Base-by-base conservation (phyloP, 2,797 vertebrate genomes). In the Pagetopsis macropterus region DNA sequence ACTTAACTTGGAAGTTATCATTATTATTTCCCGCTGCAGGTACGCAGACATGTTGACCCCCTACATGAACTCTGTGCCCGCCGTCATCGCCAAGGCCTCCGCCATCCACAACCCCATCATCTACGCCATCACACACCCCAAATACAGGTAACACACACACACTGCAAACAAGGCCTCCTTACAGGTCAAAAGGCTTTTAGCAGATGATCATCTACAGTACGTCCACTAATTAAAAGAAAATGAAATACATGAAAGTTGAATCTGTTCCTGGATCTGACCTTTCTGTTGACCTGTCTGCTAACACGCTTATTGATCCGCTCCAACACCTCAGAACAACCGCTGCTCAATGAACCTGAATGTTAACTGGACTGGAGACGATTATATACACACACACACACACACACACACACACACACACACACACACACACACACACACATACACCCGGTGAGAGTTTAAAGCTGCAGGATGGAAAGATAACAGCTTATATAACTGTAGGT, bases 21-120 rank as follows among this genome's bases (percentile, higher is more conserved):
- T 33, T 37, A 37, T 37, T 37, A 37, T 37, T 37, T 37, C 33
- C 33, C 51, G 51, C 65, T 60, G 50, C 86, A 98, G 97, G 78
- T 97, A 99, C 4, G 91, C 97, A 0, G 94, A 96, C 0, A 63
- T 96, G 70, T 86, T 99, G 72, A 98, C 97, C 1, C 97, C 98
- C 4, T 97, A 97, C 88, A 95, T 95, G 96, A 98, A 95, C 85
- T 96, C 97, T 0, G 92, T 99, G 57, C 97, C 98, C 16, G 98
- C 97, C 37, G 93, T 98, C 89, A 99, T 98, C 61, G 97, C 97
- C 88, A 99, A 99, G 88, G 96, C 97, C 70, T 98, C 98, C 9
- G 96, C 97, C 76, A 97, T 99, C 84, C 96, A 99, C 92, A 99
- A 99, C 90, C 97, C 98, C 81, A 97, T 99, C 78, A 96, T 99